Base-by-base conservation (phyloP, 2,113 vertebrate species). In the Tragelaphus scriptus region DNA sequence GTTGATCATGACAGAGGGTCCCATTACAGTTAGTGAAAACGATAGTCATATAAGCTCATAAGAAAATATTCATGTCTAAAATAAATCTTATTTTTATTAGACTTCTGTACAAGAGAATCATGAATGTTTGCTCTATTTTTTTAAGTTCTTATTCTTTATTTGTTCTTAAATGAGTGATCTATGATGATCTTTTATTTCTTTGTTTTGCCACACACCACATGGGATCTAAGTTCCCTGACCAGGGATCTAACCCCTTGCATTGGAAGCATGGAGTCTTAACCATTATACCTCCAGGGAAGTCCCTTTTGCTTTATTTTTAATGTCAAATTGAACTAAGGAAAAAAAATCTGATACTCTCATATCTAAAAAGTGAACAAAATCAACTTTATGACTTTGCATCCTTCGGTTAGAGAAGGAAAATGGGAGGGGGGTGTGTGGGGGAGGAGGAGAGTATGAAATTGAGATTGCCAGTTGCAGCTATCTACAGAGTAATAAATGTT, bases 401-500 rank as follows among this genome's bases (percentile, higher is more conserved):
- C 65, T 81, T 49, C 36, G 55, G 90, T 97, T 98, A 95, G 86
- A 97, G 90, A 95, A 98, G 94, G 92, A 94, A 59, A 65, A 59
- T 12, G 13, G 68, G 68, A 75, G 19, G 68, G 68, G 68, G n/a
- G 9, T 6, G 9, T 75, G 36, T 0, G 1, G 36, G 81, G 44
- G 79, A 55, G 63, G 79, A 94, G 75, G 93, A 17, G 40, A 44
- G 58, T 91, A 84, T 94, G 91, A 98, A 98, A 98, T 85, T 94
- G 68, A 81, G 93, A 96, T 98, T 98, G 98, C 97, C 97, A 89
- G 59, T 97, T 98, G 56, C 75, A 97, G 82, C 96, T 98, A 97
- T 97, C 96, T 98, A 63, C 92, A 82, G 92, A 94, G 94, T 98
- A 98, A 98, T 98, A 97, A 98, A 97, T 15, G 77, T 96, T 92